phyloP scores from a whole-genome alignment of 2,113 vertebrate genomes.

The Gadus macrocephalus region DNA sequence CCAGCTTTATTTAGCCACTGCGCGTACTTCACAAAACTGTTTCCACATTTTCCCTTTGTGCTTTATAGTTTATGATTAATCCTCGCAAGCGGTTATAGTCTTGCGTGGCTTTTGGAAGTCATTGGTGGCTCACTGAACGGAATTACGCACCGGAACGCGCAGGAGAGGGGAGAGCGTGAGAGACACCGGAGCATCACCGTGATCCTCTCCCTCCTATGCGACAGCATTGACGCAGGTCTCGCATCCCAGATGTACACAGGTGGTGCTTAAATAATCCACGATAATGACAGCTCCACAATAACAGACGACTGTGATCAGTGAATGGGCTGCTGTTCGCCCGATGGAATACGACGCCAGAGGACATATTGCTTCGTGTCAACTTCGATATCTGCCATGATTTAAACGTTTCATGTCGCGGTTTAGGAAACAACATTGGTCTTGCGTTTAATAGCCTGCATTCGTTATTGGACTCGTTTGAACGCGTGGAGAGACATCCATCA shows the following conservation, averaged over 20 bases:
- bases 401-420: conserved; percentile 37
- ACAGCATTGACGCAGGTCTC: conserved; percentile 56
- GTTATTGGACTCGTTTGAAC: conserved; percentile 27
- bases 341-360: conserved; percentile 39
- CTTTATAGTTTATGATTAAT: no score
- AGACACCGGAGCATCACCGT: conserved; percentile 33
- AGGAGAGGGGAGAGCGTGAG: conserved; percentile 18
- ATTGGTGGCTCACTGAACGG: not conserved
- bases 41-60: no score
- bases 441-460: conserved; percentile 12
- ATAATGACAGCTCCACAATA: conserved; percentile 10
- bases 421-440: conserved; percentile 29
- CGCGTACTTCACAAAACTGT: no score
- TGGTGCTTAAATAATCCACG: conserved; percentile 41
- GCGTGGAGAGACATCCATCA: conserved; percentile 52
- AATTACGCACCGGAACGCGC: not conserved
- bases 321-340: not conserved
- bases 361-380: conserved; percentile 22
- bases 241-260: conserved; percentile 38
- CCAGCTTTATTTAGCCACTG: no score
- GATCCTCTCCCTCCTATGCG: conserved; percentile 47
- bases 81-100: no score
- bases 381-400: conserved; percentile 36
- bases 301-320: conserved; percentile 3
- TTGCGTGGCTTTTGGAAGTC: no score